These are phyloP conservation scores for Leucophenga varia DNA, from an alignment of 1,140 invertebrate genomes.

Conservation along the genomic window DNA sequence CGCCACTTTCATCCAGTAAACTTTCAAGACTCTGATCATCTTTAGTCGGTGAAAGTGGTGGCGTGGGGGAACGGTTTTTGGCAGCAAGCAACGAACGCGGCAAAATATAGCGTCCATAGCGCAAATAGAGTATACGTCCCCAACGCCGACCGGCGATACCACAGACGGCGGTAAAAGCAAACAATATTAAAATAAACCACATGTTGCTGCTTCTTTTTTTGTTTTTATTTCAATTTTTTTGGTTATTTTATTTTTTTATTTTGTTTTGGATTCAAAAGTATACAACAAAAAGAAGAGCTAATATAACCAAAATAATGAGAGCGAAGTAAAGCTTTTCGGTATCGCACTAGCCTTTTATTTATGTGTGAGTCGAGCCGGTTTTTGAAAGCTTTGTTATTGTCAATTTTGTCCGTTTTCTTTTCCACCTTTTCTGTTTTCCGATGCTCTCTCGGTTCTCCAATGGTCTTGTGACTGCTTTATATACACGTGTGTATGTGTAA, in stretches of 20 bases:
- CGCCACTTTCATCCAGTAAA: conserved; percentile 46
- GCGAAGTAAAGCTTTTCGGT: no score
- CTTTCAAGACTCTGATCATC: conserved; percentile 52
- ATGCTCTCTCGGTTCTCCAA: no score
- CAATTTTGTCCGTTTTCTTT: no score
- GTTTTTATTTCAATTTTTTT: not conserved
- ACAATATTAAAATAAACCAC: conserved; percentile 40
- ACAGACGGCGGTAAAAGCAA: conserved; percentile 30
- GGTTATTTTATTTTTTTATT: not conserved
- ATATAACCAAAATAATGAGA: conserved; percentile 2
- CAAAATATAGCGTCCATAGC: conserved; percentile 45
- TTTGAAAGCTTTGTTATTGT: no score
- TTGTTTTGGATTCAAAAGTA: not conserved
- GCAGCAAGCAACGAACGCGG: conserved; percentile 40
- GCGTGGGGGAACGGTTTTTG: conserved; percentile 50
- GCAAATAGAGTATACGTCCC: conserved; percentile 48
- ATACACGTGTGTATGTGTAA: no score
- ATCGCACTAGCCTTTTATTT: no score
- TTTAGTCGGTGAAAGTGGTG: conserved; percentile 43
- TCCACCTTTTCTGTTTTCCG: no score
- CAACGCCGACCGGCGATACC: conserved; percentile 47
- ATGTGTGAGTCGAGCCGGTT: no score
- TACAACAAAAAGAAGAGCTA: not conserved
- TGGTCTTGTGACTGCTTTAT: no score
- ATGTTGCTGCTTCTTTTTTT: conserved; percentile 31